phyloP scores from a whole-genome alignment of 2,888 invertebrate species.

The Drosophila conformis region DNA sequence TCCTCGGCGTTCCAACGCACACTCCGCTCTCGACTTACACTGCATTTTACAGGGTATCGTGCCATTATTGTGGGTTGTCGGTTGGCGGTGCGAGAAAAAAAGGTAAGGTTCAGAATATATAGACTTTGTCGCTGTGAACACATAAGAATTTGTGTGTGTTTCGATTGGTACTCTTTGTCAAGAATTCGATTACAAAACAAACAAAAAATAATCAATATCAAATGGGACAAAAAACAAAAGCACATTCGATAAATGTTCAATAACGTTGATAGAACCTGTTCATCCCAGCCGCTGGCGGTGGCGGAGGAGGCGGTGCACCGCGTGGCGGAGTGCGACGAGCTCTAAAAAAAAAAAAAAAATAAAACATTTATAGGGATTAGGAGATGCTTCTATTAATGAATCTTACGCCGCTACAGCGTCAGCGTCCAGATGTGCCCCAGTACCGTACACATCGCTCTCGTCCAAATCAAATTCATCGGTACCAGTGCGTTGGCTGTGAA shows the following conservation, averaged over 20 bases:
- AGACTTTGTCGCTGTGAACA: slow-evolving; percentile 78
- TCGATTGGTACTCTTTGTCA: slow-evolving; percentile 63
- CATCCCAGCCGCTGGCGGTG: slow-evolving; percentile 80
- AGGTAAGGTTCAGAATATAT: slow-evolving; percentile 71
- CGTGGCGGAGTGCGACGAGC: slow-evolving; percentile 83
- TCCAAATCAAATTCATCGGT: slow-evolving; percentile 81
- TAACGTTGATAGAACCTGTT: slow-evolving; percentile 84
- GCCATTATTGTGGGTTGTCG: slow-evolving; percentile 25
- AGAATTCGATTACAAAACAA: slow-evolving; percentile 55
- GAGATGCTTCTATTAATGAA: not conserved
- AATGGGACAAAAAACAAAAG: slow-evolving; percentile 59
- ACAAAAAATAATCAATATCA: slow-evolving; percentile 39
- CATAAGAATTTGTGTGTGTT: slow-evolving; percentile 73
- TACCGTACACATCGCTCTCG: slow-evolving; percentile 78
- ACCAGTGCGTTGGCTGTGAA: slow-evolving; percentile 71
- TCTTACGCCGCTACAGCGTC: slow-evolving; percentile 81
- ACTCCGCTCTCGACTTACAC: slow-evolving; percentile 79
- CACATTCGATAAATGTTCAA: slow-evolving; percentile 64
- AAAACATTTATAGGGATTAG: not conserved
- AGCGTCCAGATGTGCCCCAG: slow-evolving; percentile 64
- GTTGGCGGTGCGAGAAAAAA: slow-evolving; percentile 61
- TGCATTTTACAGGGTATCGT: slow-evolving; percentile 33
- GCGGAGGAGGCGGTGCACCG: slow-evolving; percentile 83
- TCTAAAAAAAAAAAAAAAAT: slow-evolving; percentile 58
- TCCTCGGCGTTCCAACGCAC: slow-evolving; percentile 83